Base-by-base conservation (phyloP, 2,797 vertebrate genomes). In the Urophycis tenuis region DNA sequence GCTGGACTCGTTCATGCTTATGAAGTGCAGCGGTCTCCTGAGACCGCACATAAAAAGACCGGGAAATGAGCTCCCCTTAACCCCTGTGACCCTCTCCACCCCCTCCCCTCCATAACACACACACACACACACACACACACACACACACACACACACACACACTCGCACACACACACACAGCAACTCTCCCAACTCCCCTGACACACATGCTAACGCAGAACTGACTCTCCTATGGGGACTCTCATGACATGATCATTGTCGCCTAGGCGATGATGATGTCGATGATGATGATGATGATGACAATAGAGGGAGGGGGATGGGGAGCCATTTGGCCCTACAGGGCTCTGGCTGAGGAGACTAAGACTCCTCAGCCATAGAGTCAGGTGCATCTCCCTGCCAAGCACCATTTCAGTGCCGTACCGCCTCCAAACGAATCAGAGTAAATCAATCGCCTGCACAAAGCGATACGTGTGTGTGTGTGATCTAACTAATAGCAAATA, bases 31-130 rank as follows among this genome's bases (percentile, higher is more conserved):
- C 78, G 25, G 60, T 90, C 92, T 89, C 93, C 84, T 85, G 93
- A 91, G 92, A 92, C 88, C 60, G 74, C 53, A 81, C 85, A 91
- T 90, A 93, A 92, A 92, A 93, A 93, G 92, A 88, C 81, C 89
- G 80, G 93, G 92, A 93, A 94, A 93, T 93, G 91, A 92, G 92
- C 90, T 92, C 92, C 85, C 89, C 85, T 93, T 91, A 93, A 91
- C 92, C 91, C 83, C 85, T 78, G 73, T 64, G 60, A 64, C 60
- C 60, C 60, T 10, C 9, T 10, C 60, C n/a, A 6, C 53, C 6
- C 53, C 53, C 41, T 5, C 41, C 83, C 83, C 86, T 84, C 88
- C 87, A 69, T 22, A 17, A 81, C 83, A 53, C 41, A 32, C 39
- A 49, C 73, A 31, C 74, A 75, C 45, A 64, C 45, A 35, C 49